Evolutionary conservation across 2,888 invertebrate genomes (phyloP), one percentile per base, ranked within the genome.

Genomic region (Tetranychus piercei): DNA sequence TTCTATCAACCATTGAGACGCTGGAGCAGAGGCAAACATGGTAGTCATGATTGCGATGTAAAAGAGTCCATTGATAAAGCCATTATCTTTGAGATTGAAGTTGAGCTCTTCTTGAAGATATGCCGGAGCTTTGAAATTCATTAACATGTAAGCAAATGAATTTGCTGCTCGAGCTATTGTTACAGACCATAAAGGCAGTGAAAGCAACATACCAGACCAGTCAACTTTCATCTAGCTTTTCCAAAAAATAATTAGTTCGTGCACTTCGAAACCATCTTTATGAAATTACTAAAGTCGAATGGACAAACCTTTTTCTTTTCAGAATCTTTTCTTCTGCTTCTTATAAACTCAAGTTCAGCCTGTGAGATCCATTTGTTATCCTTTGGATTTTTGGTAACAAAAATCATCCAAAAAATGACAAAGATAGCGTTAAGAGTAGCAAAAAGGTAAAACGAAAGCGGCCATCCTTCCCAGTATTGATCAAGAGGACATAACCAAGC

Each of bases 101-200:
- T 69, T 69, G 6, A 69, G 20, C 20, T 69, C 22, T 1, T 69
- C 69, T 69, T 69, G 22, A 5, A 69, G 6, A 22, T 22, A 69
- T 20, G 23, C 23, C 1, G 69, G 69, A 69, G 34, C 34, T 22
- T 69, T 69, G n/a, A 69, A 23, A 1, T 69, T 69, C 22, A 69
- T 69, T 23, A 69, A 23, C 69, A 69, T 69, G 69, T 69, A 69
- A 6, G 22, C 69, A 22, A 69, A 69, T 22, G 69, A 20, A 69
- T 23, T 69, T 6, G 22, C 69, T 11, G 22, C 20, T 69, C 34
- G 20, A 23, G 69, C 69, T 18, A 69, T 23, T 69, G 34, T 20
- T 7, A 69, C 34, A 6, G 69, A 20, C 69, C 69, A 69, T 6
- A 69, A 11, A 69, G 69, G 69, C 34, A 23, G 22, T 20, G 69